Conservation (phyloP, 2,888 invertebrate species). For the Alviniconcha strummeri region DNA sequence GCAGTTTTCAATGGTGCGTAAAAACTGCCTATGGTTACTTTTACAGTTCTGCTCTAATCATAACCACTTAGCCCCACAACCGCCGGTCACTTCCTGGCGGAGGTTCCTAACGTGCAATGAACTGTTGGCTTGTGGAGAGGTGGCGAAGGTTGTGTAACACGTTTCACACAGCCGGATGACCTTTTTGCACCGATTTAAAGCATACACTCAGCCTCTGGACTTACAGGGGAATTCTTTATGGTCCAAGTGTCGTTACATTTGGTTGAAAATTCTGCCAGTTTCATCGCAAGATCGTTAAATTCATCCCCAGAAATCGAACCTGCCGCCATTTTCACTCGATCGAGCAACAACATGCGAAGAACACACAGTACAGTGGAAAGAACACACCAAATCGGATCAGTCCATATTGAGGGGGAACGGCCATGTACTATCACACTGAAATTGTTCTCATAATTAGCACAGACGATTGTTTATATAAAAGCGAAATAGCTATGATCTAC, state of each 20-base stretch:
- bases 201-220: background rate
- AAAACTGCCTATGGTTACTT: too few relatives aligned
- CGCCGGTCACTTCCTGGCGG: background rate
- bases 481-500: too few relatives aligned
- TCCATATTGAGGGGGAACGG: conserved; percentile 13
- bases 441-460: too few relatives aligned
- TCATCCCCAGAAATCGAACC: conserved; percentile 72
- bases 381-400: background rate
- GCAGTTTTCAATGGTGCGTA: too few relatives aligned
- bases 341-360: conserved; percentile 46
- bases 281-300: conserved; percentile 66
- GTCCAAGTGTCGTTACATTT: conserved; percentile 20
- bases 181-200: background rate
- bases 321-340: conserved; percentile 55
- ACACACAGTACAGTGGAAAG: conserved; percentile 46
- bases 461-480: too few relatives aligned
- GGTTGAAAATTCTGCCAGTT: conserved; percentile 24
- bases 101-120: background rate
- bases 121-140: background rate
- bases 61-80: background rate
- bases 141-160: background rate
- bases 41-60: background rate
- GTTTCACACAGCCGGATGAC: too few relatives aligned
- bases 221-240: conserved; percentile 31
- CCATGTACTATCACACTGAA: too few relatives aligned